Evolutionary conservation across 2,113 vertebrate species (phyloP).

Genomic region (Bos indicus): DNA sequence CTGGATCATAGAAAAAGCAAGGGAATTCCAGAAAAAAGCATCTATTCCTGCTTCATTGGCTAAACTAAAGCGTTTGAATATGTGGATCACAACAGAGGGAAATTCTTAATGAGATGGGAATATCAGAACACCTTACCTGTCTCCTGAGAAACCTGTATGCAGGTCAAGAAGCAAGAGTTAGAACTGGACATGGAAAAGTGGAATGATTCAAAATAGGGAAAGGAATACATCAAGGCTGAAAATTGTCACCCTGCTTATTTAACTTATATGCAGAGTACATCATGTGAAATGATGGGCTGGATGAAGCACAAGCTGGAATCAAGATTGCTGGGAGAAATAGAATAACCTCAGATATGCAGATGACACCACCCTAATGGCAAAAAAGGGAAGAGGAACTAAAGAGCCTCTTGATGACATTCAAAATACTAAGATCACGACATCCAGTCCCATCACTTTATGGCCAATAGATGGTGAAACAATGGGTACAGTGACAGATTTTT

Average conservation of each 20-base stretch:
- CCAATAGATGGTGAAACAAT: neutral
- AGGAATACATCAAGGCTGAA: neutral
- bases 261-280: neutral
- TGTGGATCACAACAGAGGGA: neutral
- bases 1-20: neutral
- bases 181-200: neutral
- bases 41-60: neutral
- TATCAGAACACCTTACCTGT: neutral
- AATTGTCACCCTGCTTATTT: neutral
- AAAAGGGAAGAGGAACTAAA: neutral
- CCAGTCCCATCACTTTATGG: neutral
- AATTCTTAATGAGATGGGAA: neutral
- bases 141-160: neutral
- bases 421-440: neutral
- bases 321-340: neutral
- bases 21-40: neutral
- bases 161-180: neutral
- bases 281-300: neutral
- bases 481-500: neutral
- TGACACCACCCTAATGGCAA: neutral
- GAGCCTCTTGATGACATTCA: neutral
- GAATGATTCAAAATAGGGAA: neutral
- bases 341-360: neutral
- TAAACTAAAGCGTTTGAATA: neutral
- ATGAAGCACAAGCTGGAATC: neutral